Conservation (phyloP, 2,888 invertebrate species). For the Cecidostiba fungosa region DNA sequence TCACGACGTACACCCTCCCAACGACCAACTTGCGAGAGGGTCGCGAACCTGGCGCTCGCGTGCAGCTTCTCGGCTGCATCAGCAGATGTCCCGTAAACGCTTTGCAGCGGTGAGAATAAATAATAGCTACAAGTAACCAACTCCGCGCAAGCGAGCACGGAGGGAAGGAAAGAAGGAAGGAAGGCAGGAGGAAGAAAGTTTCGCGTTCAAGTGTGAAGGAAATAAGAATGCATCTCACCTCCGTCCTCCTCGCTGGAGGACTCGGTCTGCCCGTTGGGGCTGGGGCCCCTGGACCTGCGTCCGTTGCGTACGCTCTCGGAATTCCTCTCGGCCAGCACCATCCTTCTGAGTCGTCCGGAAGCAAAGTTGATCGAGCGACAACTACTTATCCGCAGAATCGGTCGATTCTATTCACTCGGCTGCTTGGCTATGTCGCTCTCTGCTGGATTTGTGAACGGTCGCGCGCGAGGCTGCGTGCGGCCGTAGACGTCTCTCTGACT, state of each 20-base stretch:
- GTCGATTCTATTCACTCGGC: background rate
- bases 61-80: background rate
- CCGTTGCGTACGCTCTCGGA: conserved; percentile 92
- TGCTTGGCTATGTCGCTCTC: background rate
- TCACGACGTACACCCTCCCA: background rate
- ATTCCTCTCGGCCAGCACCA: conserved; percentile 95
- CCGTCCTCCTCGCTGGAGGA: conserved; percentile 94
- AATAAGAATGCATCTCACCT: conserved; percentile 81
- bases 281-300: conserved; percentile 93
- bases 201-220: background rate
- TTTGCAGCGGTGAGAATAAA: background rate
- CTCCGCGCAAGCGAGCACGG: background rate
- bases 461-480: background rate
- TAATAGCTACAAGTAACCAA: background rate
- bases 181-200: background rate
- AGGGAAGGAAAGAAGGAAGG: background rate
- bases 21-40: background rate
- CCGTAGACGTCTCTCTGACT: background rate
- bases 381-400: background rate
- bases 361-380: background rate
- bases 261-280: conserved; percentile 93
- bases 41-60: background rate
- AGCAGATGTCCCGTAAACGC: background rate
- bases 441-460: background rate
- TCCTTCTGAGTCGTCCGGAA: conserved; percentile 74